Evolutionary conservation across 2,113 vertebrate genomes (phyloP), one percentile per base, ranked within the genome.

Genomic region (Lepidothrix coronata): DNA sequence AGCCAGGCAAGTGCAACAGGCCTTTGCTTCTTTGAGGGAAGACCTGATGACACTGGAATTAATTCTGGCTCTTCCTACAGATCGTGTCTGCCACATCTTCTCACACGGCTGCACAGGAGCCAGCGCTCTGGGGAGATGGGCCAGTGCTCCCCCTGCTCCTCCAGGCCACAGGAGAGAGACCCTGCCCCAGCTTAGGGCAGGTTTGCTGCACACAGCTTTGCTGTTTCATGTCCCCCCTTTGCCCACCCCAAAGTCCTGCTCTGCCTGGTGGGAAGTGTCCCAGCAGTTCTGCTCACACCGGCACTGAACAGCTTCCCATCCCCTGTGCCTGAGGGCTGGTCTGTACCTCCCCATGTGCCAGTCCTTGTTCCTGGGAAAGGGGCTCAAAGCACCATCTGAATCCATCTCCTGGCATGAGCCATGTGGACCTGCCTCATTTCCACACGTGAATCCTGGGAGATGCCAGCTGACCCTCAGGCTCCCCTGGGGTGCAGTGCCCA

Each of bases 301-400:
- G 31, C 49, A n/a, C 3, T 2, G 48, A 28, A 5, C 0, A 0
- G 28, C 28, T 80, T 67, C 73, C 4, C 5, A 4, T 30, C 13
- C 37, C 30, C 58, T 0, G 0, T 14, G 49, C 0, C 0, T 10
- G 55, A 75, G 25, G 49, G 23, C 23, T 51, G 33, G 30, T 59
- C n/a, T 17, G n/a, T 24, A 18, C 39, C 39, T 44, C 54, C 12
- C 33, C 41, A 4, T 1, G 6, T 17, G 21, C 12, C 73, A n/a
- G 49, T 9, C 35, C n/a, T 22, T 41, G 43, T 6, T 71, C 28
- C 76, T 39, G 55, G 39, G 43, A 54, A 49, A 59, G 3, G 20
- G 39, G 12, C 39, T 75, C 67, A 75, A 54, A 90, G 54, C 14
- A n/a, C n/a, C 43, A 4, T 33, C 70, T 27, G n/a, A 65, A n/a